phyloP scores from a whole-genome alignment of 1,140 invertebrate genomes.

The Lasioglossum albipes region DNA sequence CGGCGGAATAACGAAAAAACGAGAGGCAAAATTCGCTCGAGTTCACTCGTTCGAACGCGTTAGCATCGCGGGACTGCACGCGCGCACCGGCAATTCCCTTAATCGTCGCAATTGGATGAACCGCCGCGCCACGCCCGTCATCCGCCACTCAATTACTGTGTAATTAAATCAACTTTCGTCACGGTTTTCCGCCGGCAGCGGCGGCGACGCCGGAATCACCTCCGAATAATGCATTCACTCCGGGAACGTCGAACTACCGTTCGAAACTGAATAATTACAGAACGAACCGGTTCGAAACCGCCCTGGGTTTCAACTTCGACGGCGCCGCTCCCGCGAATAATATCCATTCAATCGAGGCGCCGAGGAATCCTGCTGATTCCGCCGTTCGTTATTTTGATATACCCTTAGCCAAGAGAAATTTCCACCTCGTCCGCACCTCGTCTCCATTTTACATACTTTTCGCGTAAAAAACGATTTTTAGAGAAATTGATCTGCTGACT shows the following conservation, averaged over 20 bases:
- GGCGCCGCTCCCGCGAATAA: too few relatives aligned
- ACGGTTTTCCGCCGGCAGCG: neutral
- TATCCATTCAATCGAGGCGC: too few relatives aligned
- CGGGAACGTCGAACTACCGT: neutral
- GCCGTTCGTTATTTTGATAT: too few relatives aligned
- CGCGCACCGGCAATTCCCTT: slow-evolving; percentile 38
- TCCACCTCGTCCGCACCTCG: too few relatives aligned
- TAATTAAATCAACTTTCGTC: slow-evolving; percentile 58
- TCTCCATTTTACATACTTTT: too few relatives aligned
- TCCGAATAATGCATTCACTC: slow-evolving; percentile 15
- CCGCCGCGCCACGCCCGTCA: slow-evolving; percentile 18
- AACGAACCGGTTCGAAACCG: neutral
- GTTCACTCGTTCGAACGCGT: neutral
- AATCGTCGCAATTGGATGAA: slow-evolving; percentile 54
- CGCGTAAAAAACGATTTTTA: too few relatives aligned
- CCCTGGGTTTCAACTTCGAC: too few relatives aligned
- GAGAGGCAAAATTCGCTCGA: neutral
- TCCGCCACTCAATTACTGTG: slow-evolving; percentile 47
- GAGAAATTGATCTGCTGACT: too few relatives aligned
- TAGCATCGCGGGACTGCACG: too few relatives aligned
- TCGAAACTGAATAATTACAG: neutral
- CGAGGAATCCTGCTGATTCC: too few relatives aligned
- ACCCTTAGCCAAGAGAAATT: too few relatives aligned
- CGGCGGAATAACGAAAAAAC: too few relatives aligned
- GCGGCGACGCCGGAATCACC: slow-evolving; percentile 2